Evolutionary conservation across 2,113 vertebrate genomes (phyloP), one percentile per base, ranked within the genome.

Genomic region (Riparia riparia): DNA sequence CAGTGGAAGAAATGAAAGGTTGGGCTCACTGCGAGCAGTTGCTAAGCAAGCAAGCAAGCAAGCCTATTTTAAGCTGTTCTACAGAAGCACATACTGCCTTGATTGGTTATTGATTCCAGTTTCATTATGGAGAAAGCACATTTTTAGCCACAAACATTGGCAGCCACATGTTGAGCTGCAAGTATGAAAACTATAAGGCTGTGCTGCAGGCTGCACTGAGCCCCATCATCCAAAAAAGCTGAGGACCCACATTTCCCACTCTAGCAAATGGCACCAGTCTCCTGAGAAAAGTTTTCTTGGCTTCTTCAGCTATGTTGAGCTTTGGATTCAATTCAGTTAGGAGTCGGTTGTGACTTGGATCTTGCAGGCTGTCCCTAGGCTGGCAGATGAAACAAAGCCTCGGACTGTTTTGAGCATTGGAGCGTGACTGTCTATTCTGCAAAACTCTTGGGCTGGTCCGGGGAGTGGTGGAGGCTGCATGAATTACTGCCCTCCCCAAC

Each of bases 41-140:
- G 90, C 93, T 96, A 96, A 87, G 96, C 89, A 94, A 81, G 93
- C 78, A 95, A 86, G 93, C 84, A 93, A 95, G 88, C 76, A 84
- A 65, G 37, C 29, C 95, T 96, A 96, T 96, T 97, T 97, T 96
- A 96, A 95, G 93, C 84, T 94, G 84, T 82, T 95, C 78, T 74
- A 94, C 91, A 96, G 95, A 97, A 94, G 91, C 92, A 90, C 87
- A 37, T 41, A 26, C 71, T 85, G 93, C 68, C 95, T 96, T 97
- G 95, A 96, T 97, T 96, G 96, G 91, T 93, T 96, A 94, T 92
- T 94, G 92, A 97, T 97, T 97, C 93, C 95, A 91, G 61, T 95
- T 96, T 97, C 92, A 82, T 91, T 92, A 93, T 8, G 71, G 95
- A 87, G 83, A 95, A 76, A 87, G 78, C 64, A 79, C 74, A 95